Evolutionary conservation across 2,888 invertebrate genomes (phyloP).

Genomic region (Anagyrus pseudococci): DNA sequence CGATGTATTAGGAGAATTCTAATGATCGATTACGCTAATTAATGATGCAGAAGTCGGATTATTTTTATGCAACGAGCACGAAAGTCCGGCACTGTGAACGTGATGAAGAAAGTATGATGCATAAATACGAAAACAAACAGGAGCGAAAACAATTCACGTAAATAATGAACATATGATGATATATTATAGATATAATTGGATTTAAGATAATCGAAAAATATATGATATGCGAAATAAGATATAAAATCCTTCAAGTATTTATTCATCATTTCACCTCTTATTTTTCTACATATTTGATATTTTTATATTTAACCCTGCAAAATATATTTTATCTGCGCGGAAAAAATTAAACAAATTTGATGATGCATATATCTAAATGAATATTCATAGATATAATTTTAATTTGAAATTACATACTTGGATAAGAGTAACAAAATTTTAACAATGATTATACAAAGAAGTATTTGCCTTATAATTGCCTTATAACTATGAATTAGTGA

Average conservation of each 20-base stretch:
- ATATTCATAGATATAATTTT: too few relatives aligned
- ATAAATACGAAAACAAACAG: constrained; percentile 33
- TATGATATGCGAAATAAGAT: constrained; percentile 57
- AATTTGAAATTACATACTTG: too few relatives aligned
- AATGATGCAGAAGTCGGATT: constrained; percentile 21
- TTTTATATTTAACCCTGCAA: constrained; percentile 12
- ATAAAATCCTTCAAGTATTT: constrained; percentile 32
- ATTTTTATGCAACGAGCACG: constrained; percentile 25
- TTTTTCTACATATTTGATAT: constrained; percentile 23
- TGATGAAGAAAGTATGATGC: constrained; percentile 44
- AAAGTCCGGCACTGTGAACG: constrained; percentile 12
- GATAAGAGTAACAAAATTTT: too few relatives aligned
- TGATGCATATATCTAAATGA: too few relatives aligned
- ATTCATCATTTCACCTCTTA: constrained; percentile 30
- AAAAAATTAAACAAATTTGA: too few relatives aligned
- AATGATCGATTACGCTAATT: constrained; percentile 34
- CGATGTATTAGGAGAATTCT: constrained; percentile 16
- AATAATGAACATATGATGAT: constrained; percentile 52
- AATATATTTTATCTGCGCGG: too few relatives aligned
- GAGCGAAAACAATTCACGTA: constrained; percentile 44
- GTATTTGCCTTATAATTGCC: too few relatives aligned
- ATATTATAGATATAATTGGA: constrained; percentile 53
- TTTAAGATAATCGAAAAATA: constrained; percentile 57
- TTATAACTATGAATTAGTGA: too few relatives aligned
- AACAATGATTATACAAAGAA: too few relatives aligned